Base-by-base conservation (phyloP, 2,113 vertebrate species). In the Mustela lutreola region DNA sequence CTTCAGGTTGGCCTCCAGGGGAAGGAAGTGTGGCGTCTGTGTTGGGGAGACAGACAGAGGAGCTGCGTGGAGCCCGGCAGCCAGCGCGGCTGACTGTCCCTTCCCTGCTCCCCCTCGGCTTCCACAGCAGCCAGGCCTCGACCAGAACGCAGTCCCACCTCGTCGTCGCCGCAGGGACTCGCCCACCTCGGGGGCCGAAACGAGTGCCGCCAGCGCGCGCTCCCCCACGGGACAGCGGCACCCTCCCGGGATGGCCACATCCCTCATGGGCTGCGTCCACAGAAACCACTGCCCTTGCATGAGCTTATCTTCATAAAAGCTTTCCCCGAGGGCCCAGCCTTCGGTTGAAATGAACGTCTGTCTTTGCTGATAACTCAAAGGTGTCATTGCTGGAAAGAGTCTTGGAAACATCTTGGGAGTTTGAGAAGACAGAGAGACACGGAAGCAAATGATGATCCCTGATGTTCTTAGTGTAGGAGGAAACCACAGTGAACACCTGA, bases 401-500 rank as follows among this genome's bases (percentile, higher is more conserved):
- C 16, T 11, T 3, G 36, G 24, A 42, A 39, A 12, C 1, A 14
- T 42, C 81, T n/a, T 28, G 26, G 10, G 24, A 63, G 60, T 62
- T 86, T 84, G 70, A 36, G 53, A 79, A 50, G 14, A 58, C 11
- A 63, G 36, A 50, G 26, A 19, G 4, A 0, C 26, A 33, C 31
- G 10, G 10, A 15, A 53, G 39, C 45, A 21, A 28, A 31, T 11
- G 8, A 3, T 4, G 7, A 1, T 19, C 4, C 4, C 7, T 28
- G 4, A 1, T 11, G 0, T 4, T 21, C 15, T 22, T 15, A 1
- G 58, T 0, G 0, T 4, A 4, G 21, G 21, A 26, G 2, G 39
- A 15, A 71, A 31, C 21, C 71, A 5, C 26, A 3, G 21, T 26
- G 48, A 31, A 0, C 42, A 0, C 22, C 0, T 10, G 33, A 21